Evolutionary conservation across 2,888 invertebrate species (phyloP).

Genomic region (Oeneis ivallda): DNA sequence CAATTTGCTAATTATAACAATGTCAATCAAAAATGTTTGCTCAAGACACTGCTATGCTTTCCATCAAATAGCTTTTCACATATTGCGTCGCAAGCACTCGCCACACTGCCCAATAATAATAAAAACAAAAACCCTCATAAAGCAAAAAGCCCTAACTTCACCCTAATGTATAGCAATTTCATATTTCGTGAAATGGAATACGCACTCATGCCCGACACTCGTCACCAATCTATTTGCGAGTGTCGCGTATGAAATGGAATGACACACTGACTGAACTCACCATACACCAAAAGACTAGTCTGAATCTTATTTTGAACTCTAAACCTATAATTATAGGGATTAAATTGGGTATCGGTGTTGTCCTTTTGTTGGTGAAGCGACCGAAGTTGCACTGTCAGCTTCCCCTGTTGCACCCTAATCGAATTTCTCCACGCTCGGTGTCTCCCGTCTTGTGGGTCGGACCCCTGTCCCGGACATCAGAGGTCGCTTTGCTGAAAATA

Average conservation of each 20-base stretch:
- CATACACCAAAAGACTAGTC: conserved; percentile 18
- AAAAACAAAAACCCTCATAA: conserved; percentile 56
- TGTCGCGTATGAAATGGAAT: conserved; percentile 79
- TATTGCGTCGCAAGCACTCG: conserved; percentile 15
- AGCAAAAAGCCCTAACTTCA: conserved; percentile 60
- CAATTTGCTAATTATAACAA: not conserved
- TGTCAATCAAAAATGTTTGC: conserved; percentile 14
- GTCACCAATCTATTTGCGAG: conserved; percentile 78
- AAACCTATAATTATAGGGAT: conserved; percentile 30
- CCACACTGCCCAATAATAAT: conserved; percentile 35
- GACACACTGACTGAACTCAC: conserved; percentile 58
- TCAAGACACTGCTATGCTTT: conserved; percentile 34
- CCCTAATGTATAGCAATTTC: conserved; percentile 73
- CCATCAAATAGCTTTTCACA: conserved; percentile 30
- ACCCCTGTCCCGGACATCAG: conserved; percentile 73
- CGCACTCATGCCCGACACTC: conserved; percentile 53
- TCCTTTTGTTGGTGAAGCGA: conserved; percentile 45
- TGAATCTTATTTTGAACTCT: conserved; percentile 36
- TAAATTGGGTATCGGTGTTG: conserved; percentile 35
- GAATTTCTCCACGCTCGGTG: conserved; percentile 77
- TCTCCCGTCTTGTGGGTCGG: conserved; percentile 69
- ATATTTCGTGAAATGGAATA: conserved; percentile 74
- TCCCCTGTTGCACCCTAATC: conserved; percentile 79
- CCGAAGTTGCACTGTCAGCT: conserved; percentile 70
- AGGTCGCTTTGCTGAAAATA: conserved; percentile 74